Percentiles rank a stretch among this genome's conserved stretches.
phyloP scores from a whole-genome alignment of 2,888 invertebrate genomes.

The Petrophora chlorosata region DNA sequence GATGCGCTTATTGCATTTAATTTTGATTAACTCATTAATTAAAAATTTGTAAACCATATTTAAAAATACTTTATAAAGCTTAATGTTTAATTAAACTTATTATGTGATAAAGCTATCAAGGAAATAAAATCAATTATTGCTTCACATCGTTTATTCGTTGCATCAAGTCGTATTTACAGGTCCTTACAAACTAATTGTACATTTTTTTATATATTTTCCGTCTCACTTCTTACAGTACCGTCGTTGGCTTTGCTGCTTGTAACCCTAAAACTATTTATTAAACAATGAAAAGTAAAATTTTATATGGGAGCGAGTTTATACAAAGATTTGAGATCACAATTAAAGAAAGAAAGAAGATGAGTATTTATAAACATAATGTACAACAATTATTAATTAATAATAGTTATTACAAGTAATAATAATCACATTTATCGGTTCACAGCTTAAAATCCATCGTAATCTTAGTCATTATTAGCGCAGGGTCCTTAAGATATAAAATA shows the following conservation, averaged over 20 bases:
- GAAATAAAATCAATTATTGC: constrained; percentile 32
- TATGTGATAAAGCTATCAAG: neutral
- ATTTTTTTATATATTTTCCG: constrained; percentile 60
- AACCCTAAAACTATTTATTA: constrained; percentile 47
- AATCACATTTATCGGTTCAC: constrained; percentile 52
- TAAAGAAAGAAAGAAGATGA: constrained; percentile 37
- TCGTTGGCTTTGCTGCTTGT: constrained; percentile 64
- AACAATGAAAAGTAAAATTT: constrained; percentile 41
- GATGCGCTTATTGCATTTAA: too few relatives aligned
- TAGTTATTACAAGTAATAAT: constrained; percentile 39
- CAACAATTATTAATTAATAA: constrained; percentile 37
- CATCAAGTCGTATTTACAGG: constrained; percentile 71
- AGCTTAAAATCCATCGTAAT: constrained; percentile 44
- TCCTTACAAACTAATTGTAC: constrained; percentile 60
- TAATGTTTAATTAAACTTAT: neutral
- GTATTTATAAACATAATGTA: constrained; percentile 27
- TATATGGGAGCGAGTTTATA: constrained; percentile 47
- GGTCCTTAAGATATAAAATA: constrained; percentile 11
- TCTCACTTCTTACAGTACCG: constrained; percentile 65
- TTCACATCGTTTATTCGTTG: constrained; percentile 64
- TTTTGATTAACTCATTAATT: too few relatives aligned
- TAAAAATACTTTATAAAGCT: too few relatives aligned
- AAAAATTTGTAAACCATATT: too few relatives aligned
- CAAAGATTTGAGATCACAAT: constrained; percentile 55
- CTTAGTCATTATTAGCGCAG: constrained; percentile 26